A percentile compares a stretch with the other conserved stretches of the same genome.
Conservation (phyloP, 2,113 vertebrate genomes). For the Zosterops borbonicus region DNA sequence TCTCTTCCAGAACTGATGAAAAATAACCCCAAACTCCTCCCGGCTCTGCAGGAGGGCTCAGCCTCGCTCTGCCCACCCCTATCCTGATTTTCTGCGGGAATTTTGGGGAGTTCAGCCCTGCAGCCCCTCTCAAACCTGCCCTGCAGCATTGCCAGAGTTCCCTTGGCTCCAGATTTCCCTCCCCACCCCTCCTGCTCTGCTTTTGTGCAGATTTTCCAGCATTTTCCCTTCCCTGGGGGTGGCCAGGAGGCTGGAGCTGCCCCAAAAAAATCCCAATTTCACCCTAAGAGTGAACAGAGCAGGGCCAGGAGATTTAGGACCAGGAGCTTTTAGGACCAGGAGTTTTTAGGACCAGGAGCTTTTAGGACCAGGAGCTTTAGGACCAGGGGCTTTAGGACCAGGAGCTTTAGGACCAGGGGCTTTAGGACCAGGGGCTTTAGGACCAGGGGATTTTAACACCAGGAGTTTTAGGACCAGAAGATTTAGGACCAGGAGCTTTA, state of each 20-base stretch:
- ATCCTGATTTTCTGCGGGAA: not conserved
- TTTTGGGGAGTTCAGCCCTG: not conserved
- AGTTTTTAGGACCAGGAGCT: too few species aligned
- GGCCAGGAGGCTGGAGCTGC: not conserved
- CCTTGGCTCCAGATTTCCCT: fast-evolving
- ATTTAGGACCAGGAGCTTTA: not conserved
- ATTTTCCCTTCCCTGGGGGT: not conserved
- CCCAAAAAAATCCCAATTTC: not conserved
- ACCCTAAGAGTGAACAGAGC: not conserved
- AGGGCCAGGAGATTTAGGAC: not conserved
- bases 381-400: too few species aligned
- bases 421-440: too few species aligned
- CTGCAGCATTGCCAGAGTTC: conserved; percentile 36
- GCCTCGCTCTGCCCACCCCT: not conserved
- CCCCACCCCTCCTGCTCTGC: not conserved
- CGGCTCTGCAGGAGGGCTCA: not conserved
- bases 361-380: too few species aligned
- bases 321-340: too few species aligned
- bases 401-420: too few species aligned
- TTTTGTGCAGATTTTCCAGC: not conserved
- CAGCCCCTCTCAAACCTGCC: conserved; percentile 36
- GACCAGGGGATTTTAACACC: too few species aligned
- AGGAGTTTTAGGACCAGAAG: too few species aligned
- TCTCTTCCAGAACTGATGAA: fast-evolving
- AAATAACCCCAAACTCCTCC: fast-evolving